Conservation (phyloP, 2,888 invertebrate genomes). For the Gryllus longicercus region DNA sequence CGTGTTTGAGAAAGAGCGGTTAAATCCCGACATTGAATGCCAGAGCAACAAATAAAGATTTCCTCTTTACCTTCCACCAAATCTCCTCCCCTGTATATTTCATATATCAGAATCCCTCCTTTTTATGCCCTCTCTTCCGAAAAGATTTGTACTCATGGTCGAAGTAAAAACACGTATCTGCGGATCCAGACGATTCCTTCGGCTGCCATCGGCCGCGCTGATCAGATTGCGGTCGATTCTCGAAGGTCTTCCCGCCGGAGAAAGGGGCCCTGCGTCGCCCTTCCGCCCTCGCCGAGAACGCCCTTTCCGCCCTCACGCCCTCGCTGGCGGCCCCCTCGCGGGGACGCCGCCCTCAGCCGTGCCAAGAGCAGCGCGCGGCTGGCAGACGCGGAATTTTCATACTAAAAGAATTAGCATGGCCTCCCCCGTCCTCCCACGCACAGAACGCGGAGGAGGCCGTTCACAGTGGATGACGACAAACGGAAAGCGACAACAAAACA, state of each 20-base stretch:
- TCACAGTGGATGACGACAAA: too few species aligned
- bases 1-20: too few species aligned
- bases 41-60: too few species aligned
- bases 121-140: not conserved
- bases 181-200: not conserved
- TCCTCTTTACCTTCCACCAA: not conserved
- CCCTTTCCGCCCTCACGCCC: too few species aligned
- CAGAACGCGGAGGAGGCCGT: too few species aligned
- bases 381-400: not conserved
- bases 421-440: not conserved
- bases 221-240: not conserved
- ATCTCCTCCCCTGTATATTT: not conserved
- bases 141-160: not conserved
- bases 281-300: not conserved
- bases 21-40: too few species aligned
- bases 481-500: too few species aligned
- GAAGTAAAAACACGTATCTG: not conserved
- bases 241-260: not conserved
- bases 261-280: not conserved
- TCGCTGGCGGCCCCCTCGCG: too few species aligned
- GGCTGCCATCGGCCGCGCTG: not conserved
- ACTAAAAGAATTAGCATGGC: conserved; percentile 1
- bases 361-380: too few species aligned
- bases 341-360: too few species aligned
- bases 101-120: not conserved